Percentiles rank a stretch among this genome's conserved stretches.
These are phyloP conservation scores for Tragulus kanchil DNA, from an alignment of 2,113 vertebrate genomes.

Conservation along the genomic window DNA sequence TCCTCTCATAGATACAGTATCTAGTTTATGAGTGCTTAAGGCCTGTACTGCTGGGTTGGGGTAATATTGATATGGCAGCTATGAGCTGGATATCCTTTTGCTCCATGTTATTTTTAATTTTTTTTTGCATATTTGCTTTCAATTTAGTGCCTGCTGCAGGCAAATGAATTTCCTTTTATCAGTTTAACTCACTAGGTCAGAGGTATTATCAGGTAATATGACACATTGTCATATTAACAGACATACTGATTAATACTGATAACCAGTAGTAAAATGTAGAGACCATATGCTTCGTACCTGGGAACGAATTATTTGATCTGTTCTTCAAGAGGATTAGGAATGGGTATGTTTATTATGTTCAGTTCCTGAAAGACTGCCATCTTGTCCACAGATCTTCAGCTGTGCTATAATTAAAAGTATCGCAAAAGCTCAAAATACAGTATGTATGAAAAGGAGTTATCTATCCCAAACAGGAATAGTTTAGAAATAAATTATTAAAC, in stretches of 20 bases:
- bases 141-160: neutral
- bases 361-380: neutral
- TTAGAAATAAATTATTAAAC: conserved; percentile 33
- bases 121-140: conserved; percentile 63
- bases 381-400: neutral
- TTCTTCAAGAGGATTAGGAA: conserved; percentile 32
- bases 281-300: neutral
- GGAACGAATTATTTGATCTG: conserved; percentile 19
- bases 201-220: conserved; percentile 41
- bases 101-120: neutral
- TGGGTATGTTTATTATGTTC: conserved; percentile 16
- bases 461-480: conserved; percentile 7
- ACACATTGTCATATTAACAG: conserved; percentile 11
- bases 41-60: neutral
- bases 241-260: neutral
- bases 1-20: neutral
- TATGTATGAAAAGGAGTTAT: neutral
- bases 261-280: neutral
- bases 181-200: conserved; percentile 45
- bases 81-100: conserved; percentile 7
- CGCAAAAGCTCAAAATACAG: conserved; percentile 11
- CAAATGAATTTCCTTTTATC: conserved; percentile 17
- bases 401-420: neutral
- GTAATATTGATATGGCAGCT: neutral
- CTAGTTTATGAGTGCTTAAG: neutral